Conservation (phyloP, 2,888 invertebrate species). For the Petrolisthes manimaculis region DNA sequence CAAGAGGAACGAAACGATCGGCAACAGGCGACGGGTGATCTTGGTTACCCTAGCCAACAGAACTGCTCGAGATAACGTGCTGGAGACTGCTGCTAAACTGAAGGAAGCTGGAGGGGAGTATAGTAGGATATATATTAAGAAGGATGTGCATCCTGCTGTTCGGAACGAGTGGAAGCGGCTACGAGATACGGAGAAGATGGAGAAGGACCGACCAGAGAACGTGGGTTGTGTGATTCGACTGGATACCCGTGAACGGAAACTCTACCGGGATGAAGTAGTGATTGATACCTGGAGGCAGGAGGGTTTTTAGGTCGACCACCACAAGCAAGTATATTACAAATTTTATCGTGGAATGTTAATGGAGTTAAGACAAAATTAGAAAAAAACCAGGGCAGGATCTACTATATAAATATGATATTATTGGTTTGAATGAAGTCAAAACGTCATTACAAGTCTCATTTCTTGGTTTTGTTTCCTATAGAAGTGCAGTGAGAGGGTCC, state of each 20-base stretch:
- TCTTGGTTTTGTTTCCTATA: too few species aligned
- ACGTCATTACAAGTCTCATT: too few species aligned
- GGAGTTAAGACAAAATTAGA: neutral
- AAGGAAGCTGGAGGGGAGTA: too few species aligned
- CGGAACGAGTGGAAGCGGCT: neutral
- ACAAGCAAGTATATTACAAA: neutral
- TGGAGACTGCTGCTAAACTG: too few species aligned
- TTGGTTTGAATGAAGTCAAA: too few species aligned
- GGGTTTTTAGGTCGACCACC: neutral
- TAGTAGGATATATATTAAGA: neutral
- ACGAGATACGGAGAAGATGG: neutral
- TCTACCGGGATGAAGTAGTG: neutral
- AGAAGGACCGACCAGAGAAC: neutral
- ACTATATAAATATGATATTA: too few species aligned
- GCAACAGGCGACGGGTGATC: too few species aligned
- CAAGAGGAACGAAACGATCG: too few species aligned
- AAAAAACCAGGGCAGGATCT: too few species aligned
- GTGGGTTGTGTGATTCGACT: neutral
- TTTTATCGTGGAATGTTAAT: neutral
- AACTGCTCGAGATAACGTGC: too few species aligned
- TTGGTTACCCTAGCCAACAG: too few species aligned
- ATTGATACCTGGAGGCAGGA: neutral
- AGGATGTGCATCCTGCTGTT: neutral
- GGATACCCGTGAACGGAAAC: neutral
- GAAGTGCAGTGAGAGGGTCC: too few species aligned